Evolutionary conservation across 2,888 invertebrate genomes (phyloP), one percentile per base, ranked within the genome.

Genomic region (Tachystola acroxantha): DNA sequence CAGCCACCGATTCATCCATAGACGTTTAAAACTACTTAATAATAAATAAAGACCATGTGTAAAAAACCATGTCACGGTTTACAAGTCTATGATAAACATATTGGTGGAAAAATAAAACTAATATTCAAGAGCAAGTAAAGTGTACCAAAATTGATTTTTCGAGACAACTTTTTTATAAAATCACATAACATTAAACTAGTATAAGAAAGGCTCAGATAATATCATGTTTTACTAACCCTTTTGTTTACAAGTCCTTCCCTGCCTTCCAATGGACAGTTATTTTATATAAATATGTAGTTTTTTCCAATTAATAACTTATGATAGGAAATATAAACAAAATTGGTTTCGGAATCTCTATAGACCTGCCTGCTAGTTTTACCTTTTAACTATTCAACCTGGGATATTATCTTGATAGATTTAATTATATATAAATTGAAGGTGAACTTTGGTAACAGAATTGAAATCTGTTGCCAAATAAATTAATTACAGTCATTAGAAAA

Each of bases 151-250:
- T 57, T 50, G 46, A 41, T 38, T 45, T 50, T 53, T 57, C 51
- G 48, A 39, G 50, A 52, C 37, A 59, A 54, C 45, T 47, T 46
- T 53, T 50, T 57, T 54, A 50, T 37, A 65, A 63, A 65, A 61
- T 48, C 53, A 56, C 59, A 57, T 9, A 57, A 60, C 46, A 53
- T 45, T 56, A 64, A 61, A 48, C 29, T 34, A 35, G 14, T 25
- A 39, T 34, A 42, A 42, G 32, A 25, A 29, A 25, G 25, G 31
- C 26, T 19, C 24, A 12, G 36, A 7, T 22, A 10, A 22, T 20
- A 4, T 11, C 7, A 10, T 9, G 10, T 12, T 24, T 24, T 34
- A 29, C 39, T 30, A 30, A 25, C 34, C 34, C 34, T 34, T 13
- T 6, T 6, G 16, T 16, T 28, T 22, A n/a, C 7, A 7, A 30